Percentiles rank a stretch among this genome's conserved stretches.
Evolutionary conservation across 2,888 invertebrate species (phyloP).

Genomic region (Agrenia bidenticulata): DNA sequence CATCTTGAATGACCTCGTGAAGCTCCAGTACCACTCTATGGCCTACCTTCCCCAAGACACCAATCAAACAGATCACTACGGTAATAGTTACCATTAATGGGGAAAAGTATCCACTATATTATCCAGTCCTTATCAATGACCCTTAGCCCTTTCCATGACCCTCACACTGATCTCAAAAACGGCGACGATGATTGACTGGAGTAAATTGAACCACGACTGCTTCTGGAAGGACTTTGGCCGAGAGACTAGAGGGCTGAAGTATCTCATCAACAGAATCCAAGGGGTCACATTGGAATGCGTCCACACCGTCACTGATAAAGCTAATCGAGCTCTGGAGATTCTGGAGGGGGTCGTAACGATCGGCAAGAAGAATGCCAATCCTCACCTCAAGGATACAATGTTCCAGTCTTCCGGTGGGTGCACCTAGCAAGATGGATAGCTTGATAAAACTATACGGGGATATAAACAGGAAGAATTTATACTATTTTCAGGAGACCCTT

Average conservation of each 20-base stretch:
- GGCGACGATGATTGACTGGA: conserved; percentile 34
- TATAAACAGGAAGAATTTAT: background rate
- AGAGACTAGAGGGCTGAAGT: conserved; percentile 26
- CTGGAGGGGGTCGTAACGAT: conserved; percentile 6
- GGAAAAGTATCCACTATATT: background rate
- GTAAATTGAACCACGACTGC: conserved; percentile 27
- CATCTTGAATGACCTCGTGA: conserved; percentile 25
- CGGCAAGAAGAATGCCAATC: background rate
- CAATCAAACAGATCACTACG: conserved; percentile 27
- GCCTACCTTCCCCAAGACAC: conserved; percentile 28
- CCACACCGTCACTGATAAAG: conserved; percentile 21
- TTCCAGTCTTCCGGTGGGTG: background rate
- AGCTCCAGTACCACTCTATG: conserved; percentile 15
- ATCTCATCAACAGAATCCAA: conserved; percentile 20
- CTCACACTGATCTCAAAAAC: conserved; percentile 30
- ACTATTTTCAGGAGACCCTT: background rate
- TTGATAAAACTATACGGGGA: too few species aligned
- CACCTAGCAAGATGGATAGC: too few species aligned
- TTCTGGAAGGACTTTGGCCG: conserved; percentile 41
- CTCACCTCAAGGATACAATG: background rate
- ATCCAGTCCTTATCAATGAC: background rate
- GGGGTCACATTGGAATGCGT: conserved; percentile 22
- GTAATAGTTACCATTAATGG: too few species aligned
- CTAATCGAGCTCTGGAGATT: conserved; percentile 18
- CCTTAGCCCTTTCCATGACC: conserved; percentile 23